phyloP scores from a whole-genome alignment of 2,797 vertebrate genomes.

The Gallinago solitaria region DNA sequence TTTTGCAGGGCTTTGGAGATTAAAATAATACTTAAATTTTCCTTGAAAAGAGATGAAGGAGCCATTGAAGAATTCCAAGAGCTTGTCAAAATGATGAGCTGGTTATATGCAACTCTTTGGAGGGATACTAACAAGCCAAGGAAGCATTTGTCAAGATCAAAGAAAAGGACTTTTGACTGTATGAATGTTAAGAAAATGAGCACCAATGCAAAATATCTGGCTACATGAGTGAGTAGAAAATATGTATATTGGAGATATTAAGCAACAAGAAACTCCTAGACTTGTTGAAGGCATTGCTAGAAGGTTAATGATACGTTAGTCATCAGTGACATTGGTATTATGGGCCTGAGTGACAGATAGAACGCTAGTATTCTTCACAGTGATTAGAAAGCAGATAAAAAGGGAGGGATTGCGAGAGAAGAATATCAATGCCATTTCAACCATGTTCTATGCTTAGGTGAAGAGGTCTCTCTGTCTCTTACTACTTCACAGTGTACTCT shows the following conservation, averaged over 20 bases:
- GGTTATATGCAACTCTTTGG: neutral
- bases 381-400: conserved; percentile 9
- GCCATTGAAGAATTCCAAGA: neutral
- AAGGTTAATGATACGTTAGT: neutral
- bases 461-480: neutral
- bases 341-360: neutral
- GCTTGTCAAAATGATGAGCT: neutral
- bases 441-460: neutral
- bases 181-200: neutral
- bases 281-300: neutral
- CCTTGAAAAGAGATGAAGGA: neutral
- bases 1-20: neutral
- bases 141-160: neutral
- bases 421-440: neutral
- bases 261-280: neutral
- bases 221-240: neutral
- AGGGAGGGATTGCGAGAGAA: neutral
- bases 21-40: neutral
- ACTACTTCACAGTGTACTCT: neutral
- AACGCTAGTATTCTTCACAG: neutral
- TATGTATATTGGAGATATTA: neutral
- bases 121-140: neutral
- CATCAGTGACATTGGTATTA: neutral
- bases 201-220: neutral
- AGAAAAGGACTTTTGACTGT: neutral